These are phyloP conservation scores for Lordiphosa stackelbergi DNA, from an alignment of 1,140 invertebrate genomes.

Conservation along the genomic window DNA sequence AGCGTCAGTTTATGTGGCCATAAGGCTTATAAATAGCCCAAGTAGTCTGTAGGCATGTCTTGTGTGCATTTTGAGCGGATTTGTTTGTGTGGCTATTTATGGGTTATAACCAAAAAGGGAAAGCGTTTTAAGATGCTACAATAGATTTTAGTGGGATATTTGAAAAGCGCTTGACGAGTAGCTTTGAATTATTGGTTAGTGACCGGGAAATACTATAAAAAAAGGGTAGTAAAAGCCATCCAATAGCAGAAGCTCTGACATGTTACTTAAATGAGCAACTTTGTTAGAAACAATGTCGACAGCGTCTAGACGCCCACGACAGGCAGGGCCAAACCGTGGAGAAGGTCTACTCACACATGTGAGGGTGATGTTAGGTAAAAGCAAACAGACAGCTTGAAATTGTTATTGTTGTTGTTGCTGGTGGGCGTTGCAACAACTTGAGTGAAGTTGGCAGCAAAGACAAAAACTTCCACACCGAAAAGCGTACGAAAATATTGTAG, in stretches of 20 bases:
- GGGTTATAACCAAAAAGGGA: conserved; percentile 3
- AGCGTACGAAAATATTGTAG: conserved; percentile 30
- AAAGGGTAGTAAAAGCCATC: conserved; percentile 10
- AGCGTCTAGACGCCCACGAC: conserved; percentile 63
- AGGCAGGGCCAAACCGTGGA: conserved; percentile 17
- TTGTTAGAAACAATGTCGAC: conserved; percentile 75
- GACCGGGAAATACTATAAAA: conserved; percentile 21
- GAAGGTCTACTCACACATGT: conserved; percentile 24
- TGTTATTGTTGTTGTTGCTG: conserved; percentile 49
- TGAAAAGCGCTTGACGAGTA: neutral
- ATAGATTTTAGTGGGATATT: conserved; percentile 31
- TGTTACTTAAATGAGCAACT: conserved; percentile 76
- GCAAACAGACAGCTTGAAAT: conserved; percentile 48
- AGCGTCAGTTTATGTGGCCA: conserved; percentile 50
- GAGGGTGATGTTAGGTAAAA: conserved; percentile 10
- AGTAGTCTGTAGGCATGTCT: conserved; percentile 33
- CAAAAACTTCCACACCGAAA: conserved; percentile 45
- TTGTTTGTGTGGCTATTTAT: conserved; percentile 8
- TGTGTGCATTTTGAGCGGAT: conserved; percentile 43
- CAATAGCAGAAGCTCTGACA: conserved; percentile 57
- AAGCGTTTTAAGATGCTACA: conserved; percentile 14
- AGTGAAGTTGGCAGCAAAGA: conserved; percentile 64
- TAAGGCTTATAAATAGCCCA: conserved; percentile 53
- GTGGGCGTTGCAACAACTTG: conserved; percentile 66
- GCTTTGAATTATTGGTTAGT: conserved; percentile 4